phyloP scores from a whole-genome alignment of 2,888 invertebrate species.

The Leptogaster cylindrica region DNA sequence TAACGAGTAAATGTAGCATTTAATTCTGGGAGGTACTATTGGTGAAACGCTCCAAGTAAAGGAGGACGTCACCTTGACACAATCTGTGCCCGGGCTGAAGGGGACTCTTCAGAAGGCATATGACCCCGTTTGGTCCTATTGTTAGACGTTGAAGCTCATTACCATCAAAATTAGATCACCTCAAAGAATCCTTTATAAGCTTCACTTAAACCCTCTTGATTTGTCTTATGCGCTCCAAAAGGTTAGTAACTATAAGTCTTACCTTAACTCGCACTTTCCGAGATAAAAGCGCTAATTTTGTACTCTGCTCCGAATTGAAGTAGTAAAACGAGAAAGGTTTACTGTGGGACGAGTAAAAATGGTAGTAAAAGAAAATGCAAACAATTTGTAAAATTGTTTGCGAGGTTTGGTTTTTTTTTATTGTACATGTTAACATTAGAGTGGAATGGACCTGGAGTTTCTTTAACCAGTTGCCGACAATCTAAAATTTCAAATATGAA shows the following conservation, averaged over 20 bases:
- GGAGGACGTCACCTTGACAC: constrained; percentile 19
- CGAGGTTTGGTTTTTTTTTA: too few relatives aligned
- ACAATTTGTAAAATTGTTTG: background rate
- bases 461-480: too few relatives aligned
- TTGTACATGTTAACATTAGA: too few relatives aligned
- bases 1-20: background rate
- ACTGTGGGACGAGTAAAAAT: background rate
- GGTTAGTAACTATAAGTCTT: background rate
- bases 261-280: background rate
- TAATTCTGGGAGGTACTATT: background rate
- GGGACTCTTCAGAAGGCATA: constrained; percentile 3
- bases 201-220: background rate
- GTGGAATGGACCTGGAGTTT: too few relatives aligned
- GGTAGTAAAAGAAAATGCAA: background rate
- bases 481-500: too few relatives aligned
- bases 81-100: background rate
- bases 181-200: background rate
- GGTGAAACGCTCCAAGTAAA: constrained; percentile 2
- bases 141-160: constrained; percentile 1
- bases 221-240: background rate
- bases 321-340: background rate
- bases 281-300: background rate
- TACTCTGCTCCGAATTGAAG: background rate
- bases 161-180: constrained; percentile 5
- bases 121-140: constrained; percentile 15